Evolutionary conservation across 2,888 invertebrate species (phyloP).

Genomic region (Drosophila lutescens): DNA sequence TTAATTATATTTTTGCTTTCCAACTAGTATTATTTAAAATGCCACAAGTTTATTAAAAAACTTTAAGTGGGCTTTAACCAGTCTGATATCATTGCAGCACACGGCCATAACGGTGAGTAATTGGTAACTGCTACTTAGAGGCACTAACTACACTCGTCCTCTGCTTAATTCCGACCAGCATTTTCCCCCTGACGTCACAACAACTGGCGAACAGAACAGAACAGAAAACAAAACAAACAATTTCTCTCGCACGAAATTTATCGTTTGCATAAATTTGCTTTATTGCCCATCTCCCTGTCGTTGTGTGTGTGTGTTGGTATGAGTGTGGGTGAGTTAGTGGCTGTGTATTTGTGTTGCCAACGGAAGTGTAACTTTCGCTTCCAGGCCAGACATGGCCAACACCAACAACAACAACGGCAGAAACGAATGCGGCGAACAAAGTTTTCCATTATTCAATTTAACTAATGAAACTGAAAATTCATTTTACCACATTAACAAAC

Average conservation of each 20-base stretch:
- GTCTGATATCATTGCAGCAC: slow-evolving; percentile 5
- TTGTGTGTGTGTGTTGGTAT: slow-evolving; percentile 17
- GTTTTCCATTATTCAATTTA: slow-evolving; percentile 83
- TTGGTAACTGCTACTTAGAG: slow-evolving; percentile 60
- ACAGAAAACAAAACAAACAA: slow-evolving; percentile 73
- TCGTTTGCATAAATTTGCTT: slow-evolving; percentile 83
- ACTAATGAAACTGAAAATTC: slow-evolving; percentile 84
- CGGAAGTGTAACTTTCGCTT: slow-evolving; percentile 78
- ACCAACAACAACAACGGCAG: slow-evolving; percentile 31
- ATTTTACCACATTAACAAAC: slow-evolving; percentile 81
- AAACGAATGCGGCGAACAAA: slow-evolving; percentile 75
- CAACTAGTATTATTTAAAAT: no score
- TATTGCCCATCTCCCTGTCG: slow-evolving; percentile 65
- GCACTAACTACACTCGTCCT: slow-evolving; percentile 63
- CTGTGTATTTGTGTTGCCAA: slow-evolving; percentile 28
- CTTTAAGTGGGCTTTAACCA: slow-evolving; percentile 17
- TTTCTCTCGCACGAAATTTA: slow-evolving; percentile 80
- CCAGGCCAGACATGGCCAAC: slow-evolving; percentile 64
- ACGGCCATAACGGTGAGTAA: slow-evolving; percentile 35
- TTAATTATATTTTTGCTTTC: background rate
- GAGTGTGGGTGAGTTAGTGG: slow-evolving; percentile 39
- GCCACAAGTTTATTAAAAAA: background rate
- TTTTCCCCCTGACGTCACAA: slow-evolving; percentile 36
- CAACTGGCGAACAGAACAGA: slow-evolving; percentile 39
- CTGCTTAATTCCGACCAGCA: slow-evolving; percentile 13